Conservation (phyloP, 2,113 vertebrate species). For the Cebidichthys violaceus region DNA sequence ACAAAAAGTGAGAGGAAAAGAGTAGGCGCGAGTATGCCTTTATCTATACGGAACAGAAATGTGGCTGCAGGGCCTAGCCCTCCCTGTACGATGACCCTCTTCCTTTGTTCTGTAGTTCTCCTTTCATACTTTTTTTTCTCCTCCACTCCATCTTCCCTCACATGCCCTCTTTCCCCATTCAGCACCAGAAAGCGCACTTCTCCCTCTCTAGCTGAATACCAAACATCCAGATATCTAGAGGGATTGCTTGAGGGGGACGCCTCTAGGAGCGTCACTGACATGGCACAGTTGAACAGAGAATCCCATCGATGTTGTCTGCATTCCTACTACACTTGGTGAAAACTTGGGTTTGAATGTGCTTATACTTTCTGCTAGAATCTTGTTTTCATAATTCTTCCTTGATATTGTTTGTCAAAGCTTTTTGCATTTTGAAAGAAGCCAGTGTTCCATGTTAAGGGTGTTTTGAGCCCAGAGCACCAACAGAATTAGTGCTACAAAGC, state of each 20-base stretch:
- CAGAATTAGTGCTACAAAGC: conserved; percentile 64
- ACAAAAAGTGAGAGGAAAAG: conserved; percentile 17
- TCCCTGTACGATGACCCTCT: conserved; percentile 41
- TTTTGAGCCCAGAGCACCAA: conserved; percentile 48
- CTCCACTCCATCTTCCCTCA: conserved; percentile 4
- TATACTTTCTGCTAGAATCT: not conserved
- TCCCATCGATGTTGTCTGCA: not conserved
- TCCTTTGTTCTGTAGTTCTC: conserved; percentile 12
- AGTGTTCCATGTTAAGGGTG: conserved; percentile 45
- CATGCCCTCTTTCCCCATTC: conserved; percentile 25
- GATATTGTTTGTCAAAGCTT: conserved; percentile 58
- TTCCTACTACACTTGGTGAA: not conserved
- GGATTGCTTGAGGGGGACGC: conserved; percentile 51
- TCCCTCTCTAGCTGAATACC: conserved; percentile 45
- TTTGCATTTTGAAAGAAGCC: conserved; percentile 51
- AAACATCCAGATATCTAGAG: conserved; percentile 54
- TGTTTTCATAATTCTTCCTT: conserved; percentile 50
- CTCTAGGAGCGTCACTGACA: conserved; percentile 32
- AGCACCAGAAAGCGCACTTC: conserved; percentile 16
- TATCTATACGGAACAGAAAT: conserved; percentile 72
- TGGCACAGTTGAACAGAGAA: conserved; percentile 1
- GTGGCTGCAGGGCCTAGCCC: conserved; percentile 52
- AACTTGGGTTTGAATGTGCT: conserved; percentile 13
- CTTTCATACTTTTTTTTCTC: not conserved
- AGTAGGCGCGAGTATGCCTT: conserved; percentile 43